Evolutionary conservation across 2,113 vertebrate species (phyloP).

Genomic region (Charina bottae): DNA sequence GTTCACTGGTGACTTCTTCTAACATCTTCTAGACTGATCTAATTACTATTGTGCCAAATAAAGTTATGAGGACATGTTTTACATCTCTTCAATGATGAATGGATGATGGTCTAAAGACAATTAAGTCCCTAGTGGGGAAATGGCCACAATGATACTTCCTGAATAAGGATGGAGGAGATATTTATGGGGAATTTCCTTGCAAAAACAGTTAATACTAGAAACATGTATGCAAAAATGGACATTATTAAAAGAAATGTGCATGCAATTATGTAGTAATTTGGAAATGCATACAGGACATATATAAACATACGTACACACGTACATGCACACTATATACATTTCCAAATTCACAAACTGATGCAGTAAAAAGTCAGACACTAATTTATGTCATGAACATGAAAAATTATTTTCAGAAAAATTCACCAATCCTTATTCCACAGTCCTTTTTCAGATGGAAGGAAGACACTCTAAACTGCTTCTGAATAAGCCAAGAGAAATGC

Average conservation of each 20-base stretch:
- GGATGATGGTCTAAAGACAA: background rate
- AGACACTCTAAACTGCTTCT: background rate
- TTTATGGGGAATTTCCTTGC: background rate
- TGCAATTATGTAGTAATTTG: background rate
- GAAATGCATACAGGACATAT: background rate
- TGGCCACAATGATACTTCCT: background rate
- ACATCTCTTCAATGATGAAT: background rate
- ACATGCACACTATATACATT: background rate
- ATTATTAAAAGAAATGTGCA: background rate
- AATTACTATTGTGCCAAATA: background rate
- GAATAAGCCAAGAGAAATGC: background rate
- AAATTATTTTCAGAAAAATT: background rate
- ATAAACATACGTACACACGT: background rate
- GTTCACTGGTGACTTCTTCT: background rate
- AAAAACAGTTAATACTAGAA: background rate
- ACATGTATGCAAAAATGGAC: background rate
- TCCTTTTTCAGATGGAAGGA: background rate
- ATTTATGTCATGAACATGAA: background rate
- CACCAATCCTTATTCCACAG: background rate
- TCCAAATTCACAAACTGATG: background rate
- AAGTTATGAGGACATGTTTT: background rate
- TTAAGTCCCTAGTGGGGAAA: background rate
- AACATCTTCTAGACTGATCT: background rate
- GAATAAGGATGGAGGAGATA: background rate
- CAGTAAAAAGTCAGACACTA: background rate